Evolutionary conservation across 2,888 invertebrate genomes (phyloP).

Genomic region (Scaptomyza cyrtandrae): DNA sequence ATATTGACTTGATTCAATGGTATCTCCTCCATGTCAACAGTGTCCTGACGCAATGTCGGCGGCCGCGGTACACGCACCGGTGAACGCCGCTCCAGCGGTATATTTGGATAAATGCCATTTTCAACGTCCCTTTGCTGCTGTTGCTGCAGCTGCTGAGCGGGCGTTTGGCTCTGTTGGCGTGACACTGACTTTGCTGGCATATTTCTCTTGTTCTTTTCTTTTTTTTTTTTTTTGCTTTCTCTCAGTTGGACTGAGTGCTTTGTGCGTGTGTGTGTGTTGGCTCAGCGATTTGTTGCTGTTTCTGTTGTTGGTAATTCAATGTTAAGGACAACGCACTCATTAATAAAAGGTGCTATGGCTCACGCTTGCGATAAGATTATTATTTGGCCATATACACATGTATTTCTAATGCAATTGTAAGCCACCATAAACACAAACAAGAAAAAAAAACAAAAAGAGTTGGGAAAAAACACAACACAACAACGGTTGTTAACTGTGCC

Average conservation of each 20-base stretch:
- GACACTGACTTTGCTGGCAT: constrained; percentile 62
- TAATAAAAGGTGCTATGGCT: constrained; percentile 45
- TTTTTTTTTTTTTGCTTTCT: not conserved
- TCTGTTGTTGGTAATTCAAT: constrained; percentile 18
- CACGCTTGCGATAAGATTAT: constrained; percentile 76
- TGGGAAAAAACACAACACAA: constrained; percentile 17
- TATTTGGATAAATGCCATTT: constrained; percentile 78
- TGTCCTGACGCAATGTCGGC: constrained; percentile 78
- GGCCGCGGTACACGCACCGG: constrained; percentile 62
- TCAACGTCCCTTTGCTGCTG: constrained; percentile 76
- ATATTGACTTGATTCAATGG: constrained; percentile 71
- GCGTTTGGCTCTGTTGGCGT: constrained; percentile 68
- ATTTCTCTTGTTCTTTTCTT: not conserved
- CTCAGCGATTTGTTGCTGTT: constrained; percentile 9
- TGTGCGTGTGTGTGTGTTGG: not conserved
- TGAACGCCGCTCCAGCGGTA: constrained; percentile 68
- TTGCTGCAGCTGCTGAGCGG: constrained; percentile 73
- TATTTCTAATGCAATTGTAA: constrained; percentile 32
- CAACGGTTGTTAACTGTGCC: constrained; percentile 8
- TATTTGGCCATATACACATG: constrained; percentile 37
- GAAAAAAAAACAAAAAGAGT: constrained; percentile 13
- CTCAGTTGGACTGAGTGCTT: constrained; percentile 1
- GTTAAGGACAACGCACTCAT: constrained; percentile 31
- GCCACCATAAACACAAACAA: constrained; percentile 8
- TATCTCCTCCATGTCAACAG: constrained; percentile 82